Evolutionary conservation across 1,140 invertebrate species (phyloP), one percentile per base, ranked within the genome.

Genomic region (Magallana gigas): DNA sequence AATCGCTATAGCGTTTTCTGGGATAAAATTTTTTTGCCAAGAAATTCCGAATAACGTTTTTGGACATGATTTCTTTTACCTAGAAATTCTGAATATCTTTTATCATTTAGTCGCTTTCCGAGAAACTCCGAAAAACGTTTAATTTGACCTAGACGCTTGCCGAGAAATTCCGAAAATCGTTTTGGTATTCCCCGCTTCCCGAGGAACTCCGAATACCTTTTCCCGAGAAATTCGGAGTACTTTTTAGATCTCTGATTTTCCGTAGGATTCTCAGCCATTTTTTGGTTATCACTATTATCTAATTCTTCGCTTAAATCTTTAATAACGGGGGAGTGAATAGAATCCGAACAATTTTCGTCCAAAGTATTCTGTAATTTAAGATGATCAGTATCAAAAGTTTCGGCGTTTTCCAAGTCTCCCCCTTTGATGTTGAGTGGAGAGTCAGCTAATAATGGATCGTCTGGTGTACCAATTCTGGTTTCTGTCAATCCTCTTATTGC

Each of bases 71-170:
- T 29, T 76, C 23, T 29, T 76, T 76, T 76, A 5, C 68, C 68
- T 11, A 76, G 68, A 23, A 36, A 76, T 29, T 76, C 18, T 11
- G 68, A 76, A 23, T 71, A 71, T 16, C 11, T 84, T 48, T 62
- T 48, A 36, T 23, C 8, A 23, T 7, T 1, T 36, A 12, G 58
- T 3, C 85, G 85, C 82, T 83, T 86, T 11, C 85, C 80, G 58
- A 86, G 80, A 36, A 86, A 86, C 23, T 86, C 85, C 76, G 82
- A 62, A n/a, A 60, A 36, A 23, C 85, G 85, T 83, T 86, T 86
- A 11, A 58, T 80, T n/a, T 86, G 76, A 48, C 48, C 56, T 48
- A 81, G 36, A 1, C 85, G 85, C 82, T 86, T 86, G 12, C 85
- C 85, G 29, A 86, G 59, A 86, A 86, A 86, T 86, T 86, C 85